Base-by-base conservation (phyloP, 2,888 invertebrate genomes). In the Lasioglossum oenotherae region DNA sequence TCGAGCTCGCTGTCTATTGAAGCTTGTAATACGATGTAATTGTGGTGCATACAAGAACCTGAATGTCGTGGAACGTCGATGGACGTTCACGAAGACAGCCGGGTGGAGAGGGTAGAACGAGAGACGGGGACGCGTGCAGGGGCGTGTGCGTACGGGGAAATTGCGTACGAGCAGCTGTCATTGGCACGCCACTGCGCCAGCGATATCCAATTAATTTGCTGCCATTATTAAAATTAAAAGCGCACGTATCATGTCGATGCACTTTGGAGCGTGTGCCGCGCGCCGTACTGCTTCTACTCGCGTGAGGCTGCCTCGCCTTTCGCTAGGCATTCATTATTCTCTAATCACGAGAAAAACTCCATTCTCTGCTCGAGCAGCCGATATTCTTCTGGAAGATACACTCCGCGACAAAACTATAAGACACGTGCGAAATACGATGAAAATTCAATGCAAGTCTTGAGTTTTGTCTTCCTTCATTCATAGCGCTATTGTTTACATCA, bases 181-280 rank as follows among this genome's bases (percentile, higher is more conserved):
- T 90, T 87, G 92, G 85, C 93, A 92, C 90, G 92, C 91, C 84
- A 88, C 83, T 86, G 83, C 79, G 80, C 83, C 89, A 86, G 87
- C 90, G 89, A 93, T 92, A 92, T 92, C 90, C 92, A 92, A 93
- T 92, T 92, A 93, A 93, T 93, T 90, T 85, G 83, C 89, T 89
- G 85, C 89, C 84, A 89, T 91, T 91, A 91, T 93, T 92, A 93
- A 92, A 92, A 92, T 92, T 92, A 91, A 92, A 92, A 89, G 87
- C 85, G 57, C 78, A 71, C 83, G 86, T 88, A 86, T 89, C 89
- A 79, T 80, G 74, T 84, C 86, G 83, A 82, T 82, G 81, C 82
- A 79, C 67, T 73, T 76, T 75, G 81, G 44, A 73, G 69, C 64
- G 44, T 41, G 71, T 53, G 31, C 64, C 60, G 41, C 44, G 41